Evolutionary conservation across 2,797 vertebrate species (phyloP), one percentile per base, ranked within the genome.

Genomic region (Parotocinclus haroldoi): DNA sequence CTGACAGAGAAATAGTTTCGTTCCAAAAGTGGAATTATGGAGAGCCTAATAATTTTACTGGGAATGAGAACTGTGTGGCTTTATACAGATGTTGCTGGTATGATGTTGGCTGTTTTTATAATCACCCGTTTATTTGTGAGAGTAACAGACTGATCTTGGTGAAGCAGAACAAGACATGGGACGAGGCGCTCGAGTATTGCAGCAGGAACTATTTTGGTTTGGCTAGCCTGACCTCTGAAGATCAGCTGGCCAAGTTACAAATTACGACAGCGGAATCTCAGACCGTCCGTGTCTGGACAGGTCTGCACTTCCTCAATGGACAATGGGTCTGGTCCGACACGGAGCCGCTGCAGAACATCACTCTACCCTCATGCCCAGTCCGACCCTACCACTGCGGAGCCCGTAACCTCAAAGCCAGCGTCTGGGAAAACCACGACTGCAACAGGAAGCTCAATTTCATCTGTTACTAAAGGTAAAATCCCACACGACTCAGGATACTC

Each of bases 161-260:
- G 3, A 19, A 38, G 13, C 36, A 66, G 38, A 72, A 66, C 4
- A 55, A 44, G 49, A 63, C 70, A 8, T 76, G 70, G 74, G 56
- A 53, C 0, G 57, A 72, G 7, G 71, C 75, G 37, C 0, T 63
- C 5, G 9, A 44, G 12, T 52, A 66, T 1, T 76, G 66, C 58
- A 49, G 16, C 10, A 44, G 12, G 27, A 14, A 63, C 49, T 39
- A 73, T 39, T 44, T 36, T n/a, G 48, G 56, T 36, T 16, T 76
- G 17, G 62, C 49, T 5, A 44, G 40, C 17, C 17, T 49, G 9
- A 4, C 49, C 10, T 37, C 17, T 10, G 10, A 11, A 9, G 0
- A 7, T 1, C 37, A 48, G 6, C 38, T 65, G 2, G 0, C 16
- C 13, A 19, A 37, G 45, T 39, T 37, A 39, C 36, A 52, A 19